phyloP scores from a whole-genome alignment of 2,797 vertebrate species.

The Crocidura indochinensis region DNA sequence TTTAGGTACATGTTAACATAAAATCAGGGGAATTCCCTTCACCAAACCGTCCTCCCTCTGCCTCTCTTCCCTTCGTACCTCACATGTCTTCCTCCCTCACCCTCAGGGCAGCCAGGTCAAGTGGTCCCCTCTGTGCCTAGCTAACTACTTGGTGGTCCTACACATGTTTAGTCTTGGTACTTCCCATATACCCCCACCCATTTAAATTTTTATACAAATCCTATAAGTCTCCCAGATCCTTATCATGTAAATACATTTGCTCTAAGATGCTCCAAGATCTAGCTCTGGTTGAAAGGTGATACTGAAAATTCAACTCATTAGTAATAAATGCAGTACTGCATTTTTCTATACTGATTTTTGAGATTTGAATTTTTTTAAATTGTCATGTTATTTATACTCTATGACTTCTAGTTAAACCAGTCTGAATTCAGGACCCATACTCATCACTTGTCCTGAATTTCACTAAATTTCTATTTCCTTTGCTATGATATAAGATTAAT shows the following conservation, averaged over 20 bases:
- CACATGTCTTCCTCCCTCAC: too few relatives aligned
- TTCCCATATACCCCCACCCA: too few relatives aligned
- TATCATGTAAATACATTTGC: background rate
- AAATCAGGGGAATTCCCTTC: too few relatives aligned
- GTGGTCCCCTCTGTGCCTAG: too few relatives aligned
- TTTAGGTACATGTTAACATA: too few relatives aligned
- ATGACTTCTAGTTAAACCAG: background rate
- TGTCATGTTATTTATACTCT: background rate
- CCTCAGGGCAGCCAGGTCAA: too few relatives aligned
- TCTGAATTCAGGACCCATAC: background rate
- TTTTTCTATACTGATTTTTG: background rate
- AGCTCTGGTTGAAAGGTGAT: background rate
- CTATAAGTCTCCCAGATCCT: background rate
- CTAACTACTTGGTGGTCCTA: too few relatives aligned
- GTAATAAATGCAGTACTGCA: background rate
- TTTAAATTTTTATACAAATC: too few relatives aligned
- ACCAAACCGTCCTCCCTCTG: too few relatives aligned
- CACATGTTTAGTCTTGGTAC: too few relatives aligned
- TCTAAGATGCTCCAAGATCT: conserved; percentile 14
- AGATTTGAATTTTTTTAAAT: background rate
- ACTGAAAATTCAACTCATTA: conserved; percentile 18
- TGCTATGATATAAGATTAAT: conserved; percentile 1
- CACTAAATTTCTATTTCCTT: conserved; percentile 53
- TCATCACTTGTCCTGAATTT: background rate
- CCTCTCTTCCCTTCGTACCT: too few relatives aligned